Conservation (phyloP, 2,888 invertebrate species). For the Conchocele bisecta region DNA sequence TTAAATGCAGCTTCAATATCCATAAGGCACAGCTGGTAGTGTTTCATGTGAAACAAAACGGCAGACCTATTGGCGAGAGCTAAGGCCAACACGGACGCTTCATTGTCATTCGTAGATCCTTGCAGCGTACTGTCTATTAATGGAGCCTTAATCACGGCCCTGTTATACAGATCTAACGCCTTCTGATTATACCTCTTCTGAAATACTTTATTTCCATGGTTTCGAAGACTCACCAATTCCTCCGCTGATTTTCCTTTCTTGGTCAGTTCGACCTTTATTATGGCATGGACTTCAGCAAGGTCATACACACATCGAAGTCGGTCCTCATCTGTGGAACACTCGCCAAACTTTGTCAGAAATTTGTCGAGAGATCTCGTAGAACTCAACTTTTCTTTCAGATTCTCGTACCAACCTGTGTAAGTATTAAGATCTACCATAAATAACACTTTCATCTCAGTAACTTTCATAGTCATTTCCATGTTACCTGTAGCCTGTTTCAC, state of each 20-base stretch:
- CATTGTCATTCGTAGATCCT: too few relatives aligned
- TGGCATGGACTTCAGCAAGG: constrained; percentile 59
- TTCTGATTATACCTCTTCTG: constrained; percentile 70
- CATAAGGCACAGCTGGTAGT: constrained; percentile 71
- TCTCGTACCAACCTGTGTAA: constrained; percentile 38
- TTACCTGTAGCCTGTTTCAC: too few relatives aligned
- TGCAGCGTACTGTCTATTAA: constrained; percentile 48
- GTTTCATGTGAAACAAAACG: constrained; percentile 75
- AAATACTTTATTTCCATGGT: constrained; percentile 78
- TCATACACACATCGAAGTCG: constrained; percentile 61
- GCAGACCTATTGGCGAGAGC: constrained; percentile 81
- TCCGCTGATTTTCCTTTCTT: constrained; percentile 70
- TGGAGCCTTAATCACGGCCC: constrained; percentile 72
- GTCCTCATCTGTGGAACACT: constrained; percentile 63
- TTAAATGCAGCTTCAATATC: constrained; percentile 79
- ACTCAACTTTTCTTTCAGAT: constrained; percentile 21
- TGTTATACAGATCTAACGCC: constrained; percentile 74
- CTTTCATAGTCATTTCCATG: too few relatives aligned
- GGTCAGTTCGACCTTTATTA: constrained; percentile 9
- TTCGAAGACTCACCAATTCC: constrained; percentile 75
- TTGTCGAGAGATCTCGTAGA: constrained; percentile 2
- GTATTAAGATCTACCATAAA: too few relatives aligned
- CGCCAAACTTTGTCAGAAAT: constrained; percentile 52
- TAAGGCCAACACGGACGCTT: constrained; percentile 69
- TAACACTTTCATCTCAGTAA: too few relatives aligned